Evolutionary conservation across 2,888 invertebrate species (phyloP).

Genomic region (Dyspetes luteomarginatus): DNA sequence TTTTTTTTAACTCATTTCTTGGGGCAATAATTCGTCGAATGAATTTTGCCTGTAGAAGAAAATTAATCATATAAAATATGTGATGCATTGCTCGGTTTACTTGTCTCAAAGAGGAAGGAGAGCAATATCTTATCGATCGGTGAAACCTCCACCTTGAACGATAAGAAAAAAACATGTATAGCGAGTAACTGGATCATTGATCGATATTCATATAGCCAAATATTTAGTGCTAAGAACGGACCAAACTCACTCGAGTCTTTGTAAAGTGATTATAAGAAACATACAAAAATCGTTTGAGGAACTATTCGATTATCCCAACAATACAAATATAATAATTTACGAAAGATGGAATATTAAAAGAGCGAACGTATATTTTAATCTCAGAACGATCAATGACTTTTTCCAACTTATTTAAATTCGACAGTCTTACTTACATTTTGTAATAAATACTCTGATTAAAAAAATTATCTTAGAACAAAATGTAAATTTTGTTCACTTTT

Average conservation of each 20-base stretch:
- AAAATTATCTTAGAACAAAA: too few relatives aligned
- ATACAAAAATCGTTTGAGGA: background rate
- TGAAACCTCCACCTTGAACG: slow-evolving; percentile 12
- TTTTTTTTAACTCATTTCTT: background rate
- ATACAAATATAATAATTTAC: background rate
- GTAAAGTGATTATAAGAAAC: background rate
- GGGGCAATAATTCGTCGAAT: background rate
- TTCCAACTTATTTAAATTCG: too few relatives aligned
- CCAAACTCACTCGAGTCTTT: background rate
- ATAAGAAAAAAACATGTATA: slow-evolving; percentile 13
- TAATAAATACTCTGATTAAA: too few relatives aligned
- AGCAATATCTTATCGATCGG: slow-evolving; percentile 31
- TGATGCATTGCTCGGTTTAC: background rate
- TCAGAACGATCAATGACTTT: background rate
- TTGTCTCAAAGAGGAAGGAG: background rate
- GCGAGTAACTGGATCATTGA: background rate
- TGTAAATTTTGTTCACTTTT: too few relatives aligned
- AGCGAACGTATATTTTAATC: background rate
- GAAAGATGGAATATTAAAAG: background rate
- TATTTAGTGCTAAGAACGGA: background rate
- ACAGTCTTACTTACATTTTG: too few relatives aligned
- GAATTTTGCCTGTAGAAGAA: background rate
- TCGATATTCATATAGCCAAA: background rate
- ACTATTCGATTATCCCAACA: background rate
- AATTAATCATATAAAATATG: background rate